These are phyloP conservation scores for Argentina silus DNA, from an alignment of 2,797 vertebrate genomes.

Conservation along the genomic window DNA sequence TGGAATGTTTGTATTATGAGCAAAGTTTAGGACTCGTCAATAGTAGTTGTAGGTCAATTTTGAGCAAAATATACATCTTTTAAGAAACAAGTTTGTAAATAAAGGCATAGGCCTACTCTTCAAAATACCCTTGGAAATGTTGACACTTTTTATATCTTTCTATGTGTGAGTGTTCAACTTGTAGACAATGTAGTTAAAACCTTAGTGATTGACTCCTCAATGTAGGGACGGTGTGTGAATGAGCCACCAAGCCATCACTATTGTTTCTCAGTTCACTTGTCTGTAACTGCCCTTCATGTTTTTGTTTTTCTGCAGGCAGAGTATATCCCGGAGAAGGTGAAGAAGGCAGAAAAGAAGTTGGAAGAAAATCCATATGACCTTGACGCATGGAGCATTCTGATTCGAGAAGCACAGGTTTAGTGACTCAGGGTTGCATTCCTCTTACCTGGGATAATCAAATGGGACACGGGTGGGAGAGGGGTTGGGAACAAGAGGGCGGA, in stretches of 20 bases:
- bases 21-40: no score
- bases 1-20: neutral
- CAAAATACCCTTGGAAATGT: no score
- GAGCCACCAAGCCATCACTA: no score
- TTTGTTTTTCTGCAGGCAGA: slow-evolving; percentile 81
- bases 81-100: no score
- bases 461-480: slow-evolving; percentile 55
- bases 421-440: slow-evolving; percentile 99
- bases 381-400: slow-evolving; percentile 99
- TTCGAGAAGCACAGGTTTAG: slow-evolving; percentile 99
- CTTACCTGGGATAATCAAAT: slow-evolving; percentile 83
- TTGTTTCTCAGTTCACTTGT: neutral
- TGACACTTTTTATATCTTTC: no score
- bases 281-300: slow-evolving; percentile 1
- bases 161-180: no score
- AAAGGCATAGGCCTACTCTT: no score
- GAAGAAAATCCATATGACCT: slow-evolving; percentile 99
- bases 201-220: no score
- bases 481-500: slow-evolving; percentile 14
- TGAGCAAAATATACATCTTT: no score
- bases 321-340: slow-evolving; percentile 99
- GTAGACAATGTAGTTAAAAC: no score
- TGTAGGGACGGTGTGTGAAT: no score
- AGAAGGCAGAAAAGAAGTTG: slow-evolving; percentile 99
- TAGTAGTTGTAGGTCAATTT: no score